Evolutionary conservation across 2,888 invertebrate species (phyloP), one percentile per base, ranked within the genome.

Genomic region (Nemurella pictetii): DNA sequence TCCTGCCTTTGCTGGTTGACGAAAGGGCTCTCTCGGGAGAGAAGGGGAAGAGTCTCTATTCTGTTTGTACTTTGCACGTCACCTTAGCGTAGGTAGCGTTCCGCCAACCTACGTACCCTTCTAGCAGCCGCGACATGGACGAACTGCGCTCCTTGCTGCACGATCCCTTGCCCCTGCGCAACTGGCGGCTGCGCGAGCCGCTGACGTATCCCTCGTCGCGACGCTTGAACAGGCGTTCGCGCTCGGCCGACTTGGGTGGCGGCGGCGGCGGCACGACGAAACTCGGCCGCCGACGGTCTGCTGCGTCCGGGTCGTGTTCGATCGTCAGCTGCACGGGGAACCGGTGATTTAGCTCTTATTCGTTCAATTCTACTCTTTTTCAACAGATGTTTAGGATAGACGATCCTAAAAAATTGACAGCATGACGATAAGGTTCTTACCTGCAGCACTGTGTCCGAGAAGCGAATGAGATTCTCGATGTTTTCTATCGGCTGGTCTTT

Each of bases 251-350:
- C 85, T 36, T 15, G 87, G 84, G 73, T 87, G 85, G 85, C 87
- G 87, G 25, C 87, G 87, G n/a, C 88, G 87, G 26, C 91, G 88
- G 80, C 89, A 88, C 75, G 88, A 87, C 89, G 87, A 90, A 91
- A 82, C 89, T 89, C 26, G 90, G 90, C 85, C 92, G 92, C 77
- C 88, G 87, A 86, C 93, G 92, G 87, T 93, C 92, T 80, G 94
- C 91, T 73, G 95, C 93, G 87, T 95, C 95, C 12, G 97, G 96
- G 89, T 96, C 96, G 89, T 97, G 96, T 90, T 98, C 98, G 88
- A 98, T 96, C 1, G 97, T 97, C 86, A 98, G 91, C 94, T 96
- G 91, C 77, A 89, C 89, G 74, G 5, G 4, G 15, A 74, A 74
- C 5, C 25, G 4, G 5, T n/a, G 25, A 5, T 36, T 36, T 36